These are phyloP conservation scores for Microcebus tavaratra DNA, from an alignment of 2,113 vertebrate genomes.

Conservation along the genomic window DNA sequence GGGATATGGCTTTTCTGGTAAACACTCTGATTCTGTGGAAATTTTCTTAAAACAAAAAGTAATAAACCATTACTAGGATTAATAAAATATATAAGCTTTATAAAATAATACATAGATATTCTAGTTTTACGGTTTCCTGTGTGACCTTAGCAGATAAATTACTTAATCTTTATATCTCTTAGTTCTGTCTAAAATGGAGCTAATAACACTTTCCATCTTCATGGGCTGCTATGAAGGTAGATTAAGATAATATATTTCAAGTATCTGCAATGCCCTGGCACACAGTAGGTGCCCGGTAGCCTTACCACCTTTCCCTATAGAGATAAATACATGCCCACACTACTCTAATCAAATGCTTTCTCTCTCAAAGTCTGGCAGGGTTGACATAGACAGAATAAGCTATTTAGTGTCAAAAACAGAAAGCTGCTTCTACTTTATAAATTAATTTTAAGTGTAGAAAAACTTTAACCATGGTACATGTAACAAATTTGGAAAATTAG, in stretches of 20 bases:
- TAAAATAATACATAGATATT: neutral
- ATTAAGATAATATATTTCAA: neutral
- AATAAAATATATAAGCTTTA: slow-evolving; percentile 1
- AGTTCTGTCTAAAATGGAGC: neutral
- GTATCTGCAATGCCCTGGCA: neutral
- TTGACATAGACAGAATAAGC: neutral
- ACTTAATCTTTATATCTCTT: neutral
- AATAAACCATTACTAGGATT: slow-evolving; percentile 34
- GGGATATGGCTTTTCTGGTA: slow-evolving; percentile 42
- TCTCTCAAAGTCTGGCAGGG: neutral
- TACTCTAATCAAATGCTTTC: neutral
- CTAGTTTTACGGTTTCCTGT: neutral
- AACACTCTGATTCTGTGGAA: slow-evolving; percentile 46
- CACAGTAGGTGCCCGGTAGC: neutral
- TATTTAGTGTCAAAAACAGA: neutral
- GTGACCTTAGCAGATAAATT: neutral
- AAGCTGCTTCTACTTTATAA: slow-evolving; percentile 19
- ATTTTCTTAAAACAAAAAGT: slow-evolving; percentile 64
- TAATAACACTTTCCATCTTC: neutral
- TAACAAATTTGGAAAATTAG: neutral
- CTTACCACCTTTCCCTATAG: neutral
- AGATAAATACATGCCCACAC: neutral
- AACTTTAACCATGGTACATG: neutral
- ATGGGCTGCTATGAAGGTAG: neutral
- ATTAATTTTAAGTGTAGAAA: neutral